Percentiles rank a stretch among this genome's conserved stretches.
Evolutionary conservation across 53 echinoderm and acorn worm genomes (phyloP).

Genomic region (Zoroaster sp.): DNA sequence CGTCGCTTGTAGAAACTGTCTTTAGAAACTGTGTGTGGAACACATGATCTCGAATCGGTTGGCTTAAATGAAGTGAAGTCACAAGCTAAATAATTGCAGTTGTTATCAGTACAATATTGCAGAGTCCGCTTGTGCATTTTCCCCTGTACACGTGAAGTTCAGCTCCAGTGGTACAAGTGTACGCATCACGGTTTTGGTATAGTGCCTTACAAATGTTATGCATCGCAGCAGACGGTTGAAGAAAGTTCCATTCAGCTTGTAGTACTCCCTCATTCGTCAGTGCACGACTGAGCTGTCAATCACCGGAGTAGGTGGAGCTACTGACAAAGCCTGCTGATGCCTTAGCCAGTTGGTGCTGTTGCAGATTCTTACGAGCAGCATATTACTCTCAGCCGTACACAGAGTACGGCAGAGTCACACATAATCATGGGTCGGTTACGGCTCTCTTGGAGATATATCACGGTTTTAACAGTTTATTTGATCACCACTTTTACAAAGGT

Average conservation of each 20-base stretch:
- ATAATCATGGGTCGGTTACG: slow-evolving; percentile 84
- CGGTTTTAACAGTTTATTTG: slow-evolving; percentile 84
- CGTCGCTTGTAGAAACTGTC: background rate
- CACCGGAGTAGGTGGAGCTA: slow-evolving; percentile 37
- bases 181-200: background rate
- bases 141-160: too few species aligned
- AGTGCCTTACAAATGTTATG: background rate
- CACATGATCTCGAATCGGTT: background rate
- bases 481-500: slow-evolving; percentile 87
- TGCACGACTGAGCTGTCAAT: slow-evolving; percentile 47
- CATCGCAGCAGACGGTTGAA: too few species aligned
- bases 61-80: background rate
- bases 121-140: background rate
- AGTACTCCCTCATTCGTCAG: slow-evolving; percentile 50
- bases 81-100: background rate
- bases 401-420: slow-evolving; percentile 62
- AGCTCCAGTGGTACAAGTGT: background rate
- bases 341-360: background rate
- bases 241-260: background rate
- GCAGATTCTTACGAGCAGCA: background rate
- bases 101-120: background rate
- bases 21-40: background rate
- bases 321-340: slow-evolving; percentile 13
- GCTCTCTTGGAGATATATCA: slow-evolving; percentile 92
- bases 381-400: slow-evolving; percentile 49